phyloP scores from a whole-genome alignment of 2,888 invertebrate genomes.

The Erpobdella octoculata region DNA sequence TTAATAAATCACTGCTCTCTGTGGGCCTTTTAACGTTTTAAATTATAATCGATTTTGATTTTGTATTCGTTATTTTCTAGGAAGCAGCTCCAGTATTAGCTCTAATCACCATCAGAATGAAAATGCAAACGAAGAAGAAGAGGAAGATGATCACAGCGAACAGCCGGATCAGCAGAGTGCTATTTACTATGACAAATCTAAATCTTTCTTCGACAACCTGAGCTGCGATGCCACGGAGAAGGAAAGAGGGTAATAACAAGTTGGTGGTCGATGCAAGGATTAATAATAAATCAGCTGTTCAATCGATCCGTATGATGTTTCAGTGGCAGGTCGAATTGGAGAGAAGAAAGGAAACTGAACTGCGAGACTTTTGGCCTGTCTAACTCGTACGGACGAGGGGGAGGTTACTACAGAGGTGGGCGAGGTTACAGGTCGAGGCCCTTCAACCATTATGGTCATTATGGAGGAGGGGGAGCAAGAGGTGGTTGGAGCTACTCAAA shows the following conservation, averaged over 20 bases:
- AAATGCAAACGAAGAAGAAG: not conserved
- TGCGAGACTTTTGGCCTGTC: conserved; percentile 90
- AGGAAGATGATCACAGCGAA: not conserved
- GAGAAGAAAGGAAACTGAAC: conserved; percentile 88
- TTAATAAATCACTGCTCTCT: no score
- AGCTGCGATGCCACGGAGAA: conserved; percentile 4
- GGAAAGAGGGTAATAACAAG: not conserved
- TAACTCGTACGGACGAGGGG: not conserved
- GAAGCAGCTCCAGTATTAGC: not conserved
- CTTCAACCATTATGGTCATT: not conserved
- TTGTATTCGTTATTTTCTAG: no score
- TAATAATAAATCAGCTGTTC: not conserved
- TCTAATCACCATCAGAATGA: conserved; percentile 1
- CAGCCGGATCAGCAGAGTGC: conserved; percentile 33
- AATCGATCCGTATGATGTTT: not conserved
- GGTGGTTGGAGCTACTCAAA: not conserved
- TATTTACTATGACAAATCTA: conserved; percentile 79
- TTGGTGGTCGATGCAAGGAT: not conserved
- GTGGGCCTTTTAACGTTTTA: no score
- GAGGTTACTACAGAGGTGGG: not conserved
- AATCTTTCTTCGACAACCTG: conserved; percentile 97
- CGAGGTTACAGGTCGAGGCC: conserved; percentile 2
- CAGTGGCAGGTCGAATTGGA: conserved; percentile 72
- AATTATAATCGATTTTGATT: no score
- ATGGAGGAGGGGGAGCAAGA: not conserved